These are phyloP conservation scores for Leucoraja ocellata DNA, from an alignment of 2,797 vertebrate genomes.

Conservation along the genomic window DNA sequence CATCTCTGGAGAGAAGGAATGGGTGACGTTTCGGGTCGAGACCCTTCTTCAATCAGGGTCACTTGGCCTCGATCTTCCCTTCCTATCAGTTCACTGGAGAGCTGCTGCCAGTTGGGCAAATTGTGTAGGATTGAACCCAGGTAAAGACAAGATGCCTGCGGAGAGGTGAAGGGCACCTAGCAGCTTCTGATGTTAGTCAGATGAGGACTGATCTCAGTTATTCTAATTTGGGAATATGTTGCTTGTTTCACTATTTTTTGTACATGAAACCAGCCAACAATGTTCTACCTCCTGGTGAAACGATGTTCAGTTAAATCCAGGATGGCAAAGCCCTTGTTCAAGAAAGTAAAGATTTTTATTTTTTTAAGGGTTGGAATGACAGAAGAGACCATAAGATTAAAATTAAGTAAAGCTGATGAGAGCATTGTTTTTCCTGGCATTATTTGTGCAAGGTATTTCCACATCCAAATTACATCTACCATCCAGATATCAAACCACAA, in stretches of 20 bases:
- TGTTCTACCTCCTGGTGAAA: neutral
- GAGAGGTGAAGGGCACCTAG: neutral
- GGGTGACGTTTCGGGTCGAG: no score
- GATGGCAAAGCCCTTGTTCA: neutral
- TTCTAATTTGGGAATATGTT: neutral
- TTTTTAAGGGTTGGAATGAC: neutral
- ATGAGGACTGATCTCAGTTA: neutral
- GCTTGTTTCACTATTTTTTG: neutral
- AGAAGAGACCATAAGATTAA: neutral
- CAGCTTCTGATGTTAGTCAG: neutral
- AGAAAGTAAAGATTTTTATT: neutral
- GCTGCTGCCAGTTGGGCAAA: neutral
- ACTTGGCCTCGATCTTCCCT: neutral
- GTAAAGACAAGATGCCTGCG: neutral
- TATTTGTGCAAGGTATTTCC: neutral
- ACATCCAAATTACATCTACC: neutral
- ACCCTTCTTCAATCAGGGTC: no score
- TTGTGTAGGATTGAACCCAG: neutral
- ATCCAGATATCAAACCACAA: neutral
- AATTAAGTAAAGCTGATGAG: neutral
- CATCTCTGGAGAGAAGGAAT: no score
- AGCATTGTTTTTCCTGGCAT: neutral
- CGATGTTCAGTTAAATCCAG: neutral
- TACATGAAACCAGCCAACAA: neutral
- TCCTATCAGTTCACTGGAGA: neutral